Evolutionary conservation across 2,113 vertebrate genomes (phyloP).

Genomic region (Aegotheles bennettii): DNA sequence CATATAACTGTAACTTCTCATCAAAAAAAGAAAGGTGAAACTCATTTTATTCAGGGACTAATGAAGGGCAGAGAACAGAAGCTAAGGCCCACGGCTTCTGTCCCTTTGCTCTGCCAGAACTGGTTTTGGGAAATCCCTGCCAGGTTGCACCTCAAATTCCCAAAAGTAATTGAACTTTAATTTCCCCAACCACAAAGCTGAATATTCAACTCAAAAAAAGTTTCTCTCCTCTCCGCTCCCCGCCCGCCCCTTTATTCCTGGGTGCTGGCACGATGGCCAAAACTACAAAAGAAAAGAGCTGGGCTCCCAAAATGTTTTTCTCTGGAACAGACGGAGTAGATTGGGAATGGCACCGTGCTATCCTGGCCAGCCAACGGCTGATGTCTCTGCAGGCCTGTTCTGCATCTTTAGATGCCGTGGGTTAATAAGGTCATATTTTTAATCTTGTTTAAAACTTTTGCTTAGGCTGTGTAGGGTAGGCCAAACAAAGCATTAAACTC

Average conservation of each 20-base stretch:
- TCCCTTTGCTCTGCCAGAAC: not conserved
- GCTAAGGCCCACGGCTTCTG: not conserved
- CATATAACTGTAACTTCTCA: not conserved
- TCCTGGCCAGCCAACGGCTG: not conserved
- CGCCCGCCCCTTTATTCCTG: no score
- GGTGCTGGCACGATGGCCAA: not conserved
- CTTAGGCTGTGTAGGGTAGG: slow-evolving; percentile 34
- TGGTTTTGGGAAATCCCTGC: not conserved
- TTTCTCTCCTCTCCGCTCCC: no score
- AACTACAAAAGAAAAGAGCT: not conserved
- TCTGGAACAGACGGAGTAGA: not conserved
- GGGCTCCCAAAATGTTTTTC: not conserved
- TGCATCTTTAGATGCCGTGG: not conserved
- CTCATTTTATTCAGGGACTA: not conserved
- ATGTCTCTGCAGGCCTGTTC: not conserved
- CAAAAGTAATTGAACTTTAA: not conserved
- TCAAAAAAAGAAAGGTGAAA: not conserved
- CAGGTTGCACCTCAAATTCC: not conserved
- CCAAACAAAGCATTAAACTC: slow-evolving; percentile 61
- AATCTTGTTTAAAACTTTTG: slow-evolving; percentile 64
- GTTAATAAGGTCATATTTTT: slow-evolving; percentile 56
- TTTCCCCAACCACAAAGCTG: not conserved
- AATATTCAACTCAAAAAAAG: not conserved
- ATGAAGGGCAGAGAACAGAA: not conserved
- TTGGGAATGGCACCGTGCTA: not conserved